Base-by-base conservation (phyloP, 2,113 vertebrate species). In the Syngnathus scovelli region DNA sequence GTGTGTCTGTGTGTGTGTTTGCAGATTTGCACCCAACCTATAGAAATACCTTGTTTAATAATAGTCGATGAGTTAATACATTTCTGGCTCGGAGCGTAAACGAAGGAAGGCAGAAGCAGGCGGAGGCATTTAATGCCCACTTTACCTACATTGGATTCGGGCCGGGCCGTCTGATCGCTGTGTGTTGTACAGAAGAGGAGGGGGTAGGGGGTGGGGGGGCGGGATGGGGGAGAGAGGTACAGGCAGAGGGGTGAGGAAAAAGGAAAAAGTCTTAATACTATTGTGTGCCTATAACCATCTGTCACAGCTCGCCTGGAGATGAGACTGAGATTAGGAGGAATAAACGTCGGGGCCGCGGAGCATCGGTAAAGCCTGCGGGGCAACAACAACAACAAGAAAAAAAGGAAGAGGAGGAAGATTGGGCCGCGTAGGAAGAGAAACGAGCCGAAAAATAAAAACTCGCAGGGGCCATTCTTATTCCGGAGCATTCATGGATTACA, bases 251-350 rank as follows among this genome's bases (percentile, higher is more conserved):
- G 66, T 78, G 87, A 85, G 86, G 83, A 90, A 83, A 33, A 82
- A 78, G 72, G 85, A 18, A 68, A 58, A 74, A 95, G 92, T 95
- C 93, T 95, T 96, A 97, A 98, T 96, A 94, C 94, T 95, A 95
- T 96, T 98, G 95, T 98, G 93, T 92, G 93, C 95, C 93, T 93
- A 95, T 96, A 98, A 96, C 95, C 95, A 98, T 98, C 95, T 98
- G 95, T 98, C 95, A 98, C 94, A 92, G 93, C 94, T 94, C 93
- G 94, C 94, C 93, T 93, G 92, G 94, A 98, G 95, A 98, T 98
- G 95, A 98, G 94, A 92, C 92, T 90, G 94, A 96, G 94, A 97
- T 98, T 98, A 96, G 92, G 92, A 74, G 94, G 94, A 95, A 97
- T 96, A 98, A 96, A 96, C 93, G 94, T 92, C 89, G 93, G 92